Evolutionary conservation across 1,140 invertebrate genomes (phyloP).

Genomic region (Mactra quadrangularis): DNA sequence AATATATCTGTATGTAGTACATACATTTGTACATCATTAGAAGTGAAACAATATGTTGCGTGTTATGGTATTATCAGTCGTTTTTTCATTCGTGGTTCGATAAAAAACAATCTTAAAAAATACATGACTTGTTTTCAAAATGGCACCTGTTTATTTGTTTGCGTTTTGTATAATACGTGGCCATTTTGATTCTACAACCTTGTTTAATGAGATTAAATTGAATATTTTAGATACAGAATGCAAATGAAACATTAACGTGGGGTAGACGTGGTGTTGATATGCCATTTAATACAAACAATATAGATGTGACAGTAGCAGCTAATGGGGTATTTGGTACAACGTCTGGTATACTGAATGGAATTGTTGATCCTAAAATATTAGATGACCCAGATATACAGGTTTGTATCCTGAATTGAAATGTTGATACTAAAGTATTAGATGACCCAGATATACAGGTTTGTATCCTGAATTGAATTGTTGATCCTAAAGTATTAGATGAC

Average conservation of each 20-base stretch:
- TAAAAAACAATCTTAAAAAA: too few relatives aligned
- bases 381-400: constrained; percentile 74
- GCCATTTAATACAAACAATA: constrained; percentile 80
- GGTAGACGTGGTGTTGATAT: constrained; percentile 72
- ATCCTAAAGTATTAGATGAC: constrained; percentile 68
- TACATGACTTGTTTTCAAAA: too few relatives aligned
- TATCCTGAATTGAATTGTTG: constrained; percentile 68
- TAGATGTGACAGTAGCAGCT: constrained; percentile 78
- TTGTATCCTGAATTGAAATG: constrained; percentile 64
- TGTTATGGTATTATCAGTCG: too few relatives aligned
- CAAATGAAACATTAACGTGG: constrained; percentile 68
- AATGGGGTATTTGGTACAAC: constrained; percentile 79
- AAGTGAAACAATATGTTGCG: too few relatives aligned
- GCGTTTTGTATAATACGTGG: too few relatives aligned
- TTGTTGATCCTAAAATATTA: constrained; percentile 65
- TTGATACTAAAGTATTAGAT: constrained; percentile 66
- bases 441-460: constrained; percentile 71
- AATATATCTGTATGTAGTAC: too few relatives aligned
- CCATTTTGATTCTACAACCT: too few relatives aligned
- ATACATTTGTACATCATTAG: too few relatives aligned
- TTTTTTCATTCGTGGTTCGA: too few relatives aligned
- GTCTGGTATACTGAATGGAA: constrained; percentile 69
- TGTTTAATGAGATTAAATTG: too few relatives aligned
- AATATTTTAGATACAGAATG: constrained; percentile 76
- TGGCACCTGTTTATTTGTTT: too few relatives aligned